Evolutionary conservation across 1,140 invertebrate genomes (phyloP).

Genomic region (Trinorchestia longiramus): DNA sequence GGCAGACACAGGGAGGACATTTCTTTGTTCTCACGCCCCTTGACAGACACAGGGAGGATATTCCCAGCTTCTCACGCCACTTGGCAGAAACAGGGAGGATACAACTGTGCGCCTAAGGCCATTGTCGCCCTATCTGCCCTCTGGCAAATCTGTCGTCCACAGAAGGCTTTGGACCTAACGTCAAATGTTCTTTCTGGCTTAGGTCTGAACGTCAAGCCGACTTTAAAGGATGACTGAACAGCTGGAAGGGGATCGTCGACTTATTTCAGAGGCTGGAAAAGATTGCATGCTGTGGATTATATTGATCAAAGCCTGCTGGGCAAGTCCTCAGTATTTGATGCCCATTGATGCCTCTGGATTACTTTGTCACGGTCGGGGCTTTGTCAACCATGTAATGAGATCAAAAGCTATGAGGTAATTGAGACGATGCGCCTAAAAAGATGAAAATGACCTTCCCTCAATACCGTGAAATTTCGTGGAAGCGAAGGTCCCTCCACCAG

Average conservation of each 20-base stretch:
- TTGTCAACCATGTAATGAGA: slow-evolving; percentile 1
- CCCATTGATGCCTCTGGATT: neutral
- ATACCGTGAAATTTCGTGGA: neutral
- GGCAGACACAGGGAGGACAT: neutral
- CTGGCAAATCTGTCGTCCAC: neutral
- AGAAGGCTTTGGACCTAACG: neutral
- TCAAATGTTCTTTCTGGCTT: slow-evolving; percentile 29
- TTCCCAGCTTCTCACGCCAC: neutral
- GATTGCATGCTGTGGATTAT: neutral
- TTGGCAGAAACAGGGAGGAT: neutral
- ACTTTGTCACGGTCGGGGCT: neutral
- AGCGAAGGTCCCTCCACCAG: neutral
- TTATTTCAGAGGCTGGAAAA: slow-evolving; percentile 5
- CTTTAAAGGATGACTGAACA: slow-evolving; percentile 23
- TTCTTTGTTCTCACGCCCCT: neutral
- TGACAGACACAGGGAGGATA: neutral
- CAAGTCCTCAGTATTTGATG: neutral
- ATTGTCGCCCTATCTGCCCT: slow-evolving; percentile 31
- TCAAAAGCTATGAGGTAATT: slow-evolving; percentile 4
- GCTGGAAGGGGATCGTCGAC: slow-evolving; percentile 26
- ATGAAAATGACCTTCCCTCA: neutral
- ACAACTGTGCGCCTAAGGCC: neutral
- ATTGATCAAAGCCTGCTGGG: neutral
- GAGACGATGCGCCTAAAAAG: neutral
- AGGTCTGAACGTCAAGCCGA: neutral